These are phyloP conservation scores for Brachyrhaphis roseni DNA, from an alignment of 2,797 vertebrate genomes.

Conservation along the genomic window DNA sequence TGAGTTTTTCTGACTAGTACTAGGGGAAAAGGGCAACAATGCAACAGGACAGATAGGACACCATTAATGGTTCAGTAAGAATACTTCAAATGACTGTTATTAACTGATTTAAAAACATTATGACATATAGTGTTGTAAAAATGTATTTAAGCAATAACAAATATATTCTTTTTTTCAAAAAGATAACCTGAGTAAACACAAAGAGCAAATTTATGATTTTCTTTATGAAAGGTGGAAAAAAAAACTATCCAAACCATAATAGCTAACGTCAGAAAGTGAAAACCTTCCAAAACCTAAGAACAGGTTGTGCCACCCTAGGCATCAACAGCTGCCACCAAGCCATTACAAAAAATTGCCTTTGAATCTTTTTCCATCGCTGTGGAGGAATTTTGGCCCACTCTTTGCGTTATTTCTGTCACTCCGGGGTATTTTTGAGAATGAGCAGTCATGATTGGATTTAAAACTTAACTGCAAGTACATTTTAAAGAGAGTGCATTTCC, in stretches of 20 bases:
- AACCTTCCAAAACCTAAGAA: background rate
- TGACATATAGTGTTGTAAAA: background rate
- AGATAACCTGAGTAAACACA: background rate
- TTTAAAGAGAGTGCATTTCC: background rate
- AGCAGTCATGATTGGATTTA: background rate
- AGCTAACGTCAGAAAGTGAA: background rate
- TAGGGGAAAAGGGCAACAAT: background rate
- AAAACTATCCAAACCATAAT: background rate
- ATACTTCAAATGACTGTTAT: background rate
- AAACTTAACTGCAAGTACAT: background rate
- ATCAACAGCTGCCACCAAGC: background rate
- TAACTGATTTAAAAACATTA: background rate
- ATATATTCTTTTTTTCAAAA: background rate
- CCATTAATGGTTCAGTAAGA: background rate
- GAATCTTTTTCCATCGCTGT: background rate
- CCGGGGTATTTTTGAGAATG: background rate
- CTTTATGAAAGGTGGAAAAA: background rate
- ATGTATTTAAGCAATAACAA: background rate
- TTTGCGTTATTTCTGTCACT: background rate
- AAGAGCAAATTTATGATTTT: background rate
- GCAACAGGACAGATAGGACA: background rate
- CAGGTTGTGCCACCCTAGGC: background rate
- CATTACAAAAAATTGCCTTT: background rate
- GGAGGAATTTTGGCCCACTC: background rate
- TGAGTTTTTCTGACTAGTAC: background rate